Conservation (phyloP, 2,888 invertebrate species). For the Pseudococcus viburni region DNA sequence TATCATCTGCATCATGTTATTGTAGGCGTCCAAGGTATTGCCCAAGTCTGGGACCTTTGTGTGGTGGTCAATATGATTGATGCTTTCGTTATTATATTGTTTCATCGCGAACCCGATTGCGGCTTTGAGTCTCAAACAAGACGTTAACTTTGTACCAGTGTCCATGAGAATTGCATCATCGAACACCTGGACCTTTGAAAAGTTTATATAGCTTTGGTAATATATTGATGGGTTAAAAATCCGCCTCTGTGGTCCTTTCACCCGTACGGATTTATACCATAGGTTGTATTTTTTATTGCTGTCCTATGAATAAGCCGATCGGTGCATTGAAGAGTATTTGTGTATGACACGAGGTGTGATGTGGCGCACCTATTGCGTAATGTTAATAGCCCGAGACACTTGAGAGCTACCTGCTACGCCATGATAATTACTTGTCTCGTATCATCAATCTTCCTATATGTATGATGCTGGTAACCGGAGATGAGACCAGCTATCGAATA, state of each 20-base stretch:
- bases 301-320: not conserved
- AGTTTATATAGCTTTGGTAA: not conserved
- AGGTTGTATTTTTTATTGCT: not conserved
- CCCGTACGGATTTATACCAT: not conserved
- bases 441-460: not conserved
- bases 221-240: not conserved
- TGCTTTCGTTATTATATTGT: slow-evolving; percentile 21
- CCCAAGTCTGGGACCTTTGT: not conserved
- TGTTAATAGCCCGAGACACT: not conserved
- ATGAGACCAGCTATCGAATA: not conserved
- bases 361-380: slow-evolving; percentile 5
- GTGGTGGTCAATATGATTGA: slow-evolving; percentile 34
- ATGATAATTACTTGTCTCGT: slow-evolving; percentile 4
- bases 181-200: not conserved
- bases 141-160: not conserved
- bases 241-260: not conserved
- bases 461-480: not conserved
- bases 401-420: slow-evolving; percentile 27
- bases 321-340: not conserved
- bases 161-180: not conserved
- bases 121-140: not conserved
- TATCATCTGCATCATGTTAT: not conserved
- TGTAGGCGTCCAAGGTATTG: slow-evolving; percentile 25
- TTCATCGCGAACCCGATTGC: not conserved
- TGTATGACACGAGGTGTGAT: not conserved